phyloP scores from a whole-genome alignment of 1,140 invertebrate genomes.

The Carcinoscorpius rotundicauda region DNA sequence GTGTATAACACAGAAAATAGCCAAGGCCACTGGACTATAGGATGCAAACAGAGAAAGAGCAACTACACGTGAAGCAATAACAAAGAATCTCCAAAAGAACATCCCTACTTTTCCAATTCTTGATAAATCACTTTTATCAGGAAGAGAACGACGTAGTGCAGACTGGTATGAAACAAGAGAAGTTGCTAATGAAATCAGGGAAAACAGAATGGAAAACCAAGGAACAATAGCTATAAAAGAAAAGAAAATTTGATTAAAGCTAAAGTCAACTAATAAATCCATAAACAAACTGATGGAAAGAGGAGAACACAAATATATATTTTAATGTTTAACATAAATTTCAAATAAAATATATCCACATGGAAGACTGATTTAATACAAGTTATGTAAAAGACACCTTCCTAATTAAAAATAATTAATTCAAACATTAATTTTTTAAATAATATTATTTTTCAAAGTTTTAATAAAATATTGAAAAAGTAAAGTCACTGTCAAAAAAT shows the following conservation, averaged over 20 bases:
- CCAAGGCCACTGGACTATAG: constrained; percentile 43
- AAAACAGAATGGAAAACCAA: constrained; percentile 53
- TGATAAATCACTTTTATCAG: constrained; percentile 55
- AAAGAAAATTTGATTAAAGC: background rate
- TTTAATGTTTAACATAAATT: too few species aligned
- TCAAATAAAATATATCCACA: too few species aligned
- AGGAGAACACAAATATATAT: constrained; percentile 9
- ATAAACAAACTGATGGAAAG: too few species aligned
- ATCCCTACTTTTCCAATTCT: constrained; percentile 50
- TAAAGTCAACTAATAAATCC: too few species aligned
- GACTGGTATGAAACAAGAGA: constrained; percentile 72
- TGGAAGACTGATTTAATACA: too few species aligned
- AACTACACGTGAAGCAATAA: constrained; percentile 50
- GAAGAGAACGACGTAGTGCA: constrained; percentile 55
- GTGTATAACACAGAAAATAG: constrained; percentile 48
- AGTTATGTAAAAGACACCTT: too few species aligned
- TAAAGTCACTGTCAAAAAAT: too few species aligned
- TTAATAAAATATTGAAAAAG: too few species aligned
- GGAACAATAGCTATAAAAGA: constrained; percentile 48
- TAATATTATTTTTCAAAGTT: too few species aligned
- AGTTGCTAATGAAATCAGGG: constrained; percentile 69
- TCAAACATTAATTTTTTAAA: too few species aligned
- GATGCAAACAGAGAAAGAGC: constrained; percentile 35
- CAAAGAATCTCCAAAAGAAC: constrained; percentile 63
- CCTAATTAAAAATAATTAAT: too few species aligned